Base-by-base conservation (phyloP, 2,888 invertebrate species). In the Drosophila greeni region DNA sequence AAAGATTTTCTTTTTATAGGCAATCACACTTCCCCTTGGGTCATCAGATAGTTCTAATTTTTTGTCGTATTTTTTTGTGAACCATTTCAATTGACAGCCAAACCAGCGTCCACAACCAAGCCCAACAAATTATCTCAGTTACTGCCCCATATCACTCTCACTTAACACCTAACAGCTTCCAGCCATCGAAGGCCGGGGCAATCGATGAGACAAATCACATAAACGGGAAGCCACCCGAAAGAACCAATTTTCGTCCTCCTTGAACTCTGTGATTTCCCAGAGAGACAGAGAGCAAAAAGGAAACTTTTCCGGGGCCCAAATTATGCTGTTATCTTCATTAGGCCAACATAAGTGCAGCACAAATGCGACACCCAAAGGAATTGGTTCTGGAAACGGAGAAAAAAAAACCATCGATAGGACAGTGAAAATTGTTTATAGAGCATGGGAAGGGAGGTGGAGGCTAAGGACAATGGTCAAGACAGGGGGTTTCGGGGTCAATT, bases 301-400 rank as follows among this genome's bases (percentile, higher is more conserved):
- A 49, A 74, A 73, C 66, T 76, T 73, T 62, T 60, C 51, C 23
- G 40, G 53, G 62, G n/a, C 66, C 64, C 82, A 80, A 84, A 80
- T 83, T 82, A 82, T 84, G 73, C 81, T 84, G 83, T 82, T 82
- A 84, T 84, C 85, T 84, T 82, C 85, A 84, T 82, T 82, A 82
- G 81, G 77, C 68, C 77, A 76, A 80, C 85, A 84, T 82, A 82
- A 82, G 85, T 75, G 82, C 70, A 76, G 69, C 83, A 72, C 84
- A 83, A 85, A 85, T 85, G 81, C 76, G 80, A 76, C 54, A 75
- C 80, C 77, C 81, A 78, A 67, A 82, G 84, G 84, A 76, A 76
- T 80, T 75, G 70, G 42, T 20, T 49, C n/a, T 31, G 29, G 20
- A 14, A 31, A 14, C 18, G 9, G 5, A 29, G 43, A 33, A 37